These are phyloP conservation scores for Leistus spinibarbis DNA, from an alignment of 2,888 invertebrate genomes.

Conservation along the genomic window DNA sequence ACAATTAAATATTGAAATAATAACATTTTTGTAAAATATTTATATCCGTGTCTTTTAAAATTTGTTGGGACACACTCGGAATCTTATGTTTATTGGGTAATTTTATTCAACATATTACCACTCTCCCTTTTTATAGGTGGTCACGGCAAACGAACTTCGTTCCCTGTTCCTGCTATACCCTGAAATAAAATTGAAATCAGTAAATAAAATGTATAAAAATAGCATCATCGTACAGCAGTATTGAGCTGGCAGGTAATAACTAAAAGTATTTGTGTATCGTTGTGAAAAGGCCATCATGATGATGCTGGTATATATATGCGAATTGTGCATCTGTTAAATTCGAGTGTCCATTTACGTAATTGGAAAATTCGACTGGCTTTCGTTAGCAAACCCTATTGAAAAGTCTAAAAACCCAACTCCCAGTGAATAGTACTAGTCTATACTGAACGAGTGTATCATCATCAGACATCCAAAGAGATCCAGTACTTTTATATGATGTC, in stretches of 20 bases:
- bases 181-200: conserved; percentile 23
- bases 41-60: conserved; percentile 1
- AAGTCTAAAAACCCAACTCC: conserved; percentile 48
- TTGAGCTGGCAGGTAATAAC: conserved; percentile 13
- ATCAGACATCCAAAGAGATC: conserved; percentile 10
- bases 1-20: background rate
- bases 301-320: conserved; percentile 1
- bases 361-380: conserved; percentile 56
- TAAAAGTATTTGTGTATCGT: conserved; percentile 15
- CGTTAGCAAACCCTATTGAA: conserved; percentile 52
- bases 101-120: conserved; percentile 41
- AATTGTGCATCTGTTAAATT: conserved; percentile 50
- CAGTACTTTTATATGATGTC: conserved; percentile 22
- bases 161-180: background rate
- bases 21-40: background rate
- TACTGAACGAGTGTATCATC: background rate
- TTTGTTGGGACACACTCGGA: background rate
- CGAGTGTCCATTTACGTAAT: conserved; percentile 57
- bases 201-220: conserved; percentile 27
- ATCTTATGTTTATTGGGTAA: conserved; percentile 43
- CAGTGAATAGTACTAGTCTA: conserved; percentile 15
- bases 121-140: conserved; percentile 11
- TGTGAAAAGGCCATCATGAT: conserved; percentile 17
- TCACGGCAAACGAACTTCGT: background rate
- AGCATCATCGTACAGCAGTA: conserved; percentile 6